A percentile compares a stretch with the other conserved stretches of the same genome.
These are phyloP conservation scores for Nanorana parkeri DNA, from an alignment of 2,113 vertebrate species.

Conservation along the genomic window DNA sequence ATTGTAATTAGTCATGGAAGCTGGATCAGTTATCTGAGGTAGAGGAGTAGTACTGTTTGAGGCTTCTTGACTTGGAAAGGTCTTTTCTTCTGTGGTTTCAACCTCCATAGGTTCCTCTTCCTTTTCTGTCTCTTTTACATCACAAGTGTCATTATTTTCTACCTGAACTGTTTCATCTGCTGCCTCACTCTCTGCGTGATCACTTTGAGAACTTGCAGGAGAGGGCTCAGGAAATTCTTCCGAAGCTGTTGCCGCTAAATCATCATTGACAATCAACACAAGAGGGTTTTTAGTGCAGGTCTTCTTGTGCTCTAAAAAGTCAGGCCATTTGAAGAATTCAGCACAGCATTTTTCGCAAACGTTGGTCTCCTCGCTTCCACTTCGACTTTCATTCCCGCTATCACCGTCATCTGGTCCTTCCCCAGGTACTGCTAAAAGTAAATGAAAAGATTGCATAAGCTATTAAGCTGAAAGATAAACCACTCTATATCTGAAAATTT, in stretches of 20 bases:
- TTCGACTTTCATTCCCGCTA: constrained; percentile 91
- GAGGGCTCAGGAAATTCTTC: constrained; percentile 86
- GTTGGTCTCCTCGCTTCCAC: constrained; percentile 92
- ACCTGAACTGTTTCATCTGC: constrained; percentile 79
- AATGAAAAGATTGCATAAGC: constrained; percentile 85
- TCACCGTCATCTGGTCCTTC: constrained; percentile 90
- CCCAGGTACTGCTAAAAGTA: constrained; percentile 77
- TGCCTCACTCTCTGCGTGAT: constrained; percentile 88
- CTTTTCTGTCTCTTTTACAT: constrained; percentile 75
- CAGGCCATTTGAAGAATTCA: constrained; percentile 97
- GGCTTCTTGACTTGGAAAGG: constrained; percentile 75
- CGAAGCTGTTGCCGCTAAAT: constrained; percentile 81
- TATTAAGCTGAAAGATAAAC: constrained; percentile 70
- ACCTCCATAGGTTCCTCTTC: constrained; percentile 95
- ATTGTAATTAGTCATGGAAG: constrained; percentile 78
- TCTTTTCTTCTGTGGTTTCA: constrained; percentile 81
- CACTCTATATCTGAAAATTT: constrained; percentile 81
- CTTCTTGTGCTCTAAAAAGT: constrained; percentile 93
- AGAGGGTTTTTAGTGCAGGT: constrained; percentile 92
- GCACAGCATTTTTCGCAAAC: constrained; percentile 95
- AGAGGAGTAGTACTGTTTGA: constrained; percentile 80
- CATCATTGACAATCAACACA: constrained; percentile 93
- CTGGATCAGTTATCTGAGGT: constrained; percentile 82
- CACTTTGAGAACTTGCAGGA: constrained; percentile 86
- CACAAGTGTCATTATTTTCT: constrained; percentile 80